Evolutionary conservation across 2,888 invertebrate species (phyloP).

Genomic region (Cataglyphis rosenhaueri): DNA sequence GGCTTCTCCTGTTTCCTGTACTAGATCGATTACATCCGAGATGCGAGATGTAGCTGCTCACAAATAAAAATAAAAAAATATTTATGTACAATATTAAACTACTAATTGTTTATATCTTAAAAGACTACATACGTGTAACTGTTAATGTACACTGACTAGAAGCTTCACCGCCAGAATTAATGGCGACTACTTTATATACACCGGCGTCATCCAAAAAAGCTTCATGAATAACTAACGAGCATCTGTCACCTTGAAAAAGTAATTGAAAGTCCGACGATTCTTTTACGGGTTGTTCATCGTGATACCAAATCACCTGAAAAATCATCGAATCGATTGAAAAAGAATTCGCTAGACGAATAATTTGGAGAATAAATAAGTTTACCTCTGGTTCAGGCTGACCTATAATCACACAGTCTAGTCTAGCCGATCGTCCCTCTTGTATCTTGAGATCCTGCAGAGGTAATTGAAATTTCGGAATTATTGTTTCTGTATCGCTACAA

Average conservation of each 20-base stretch:
- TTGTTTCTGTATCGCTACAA: slow-evolving; percentile 89
- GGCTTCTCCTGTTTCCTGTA: slow-evolving; percentile 39
- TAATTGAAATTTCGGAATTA: slow-evolving; percentile 90
- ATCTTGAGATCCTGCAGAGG: slow-evolving; percentile 90
- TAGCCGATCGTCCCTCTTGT: slow-evolving; percentile 89
- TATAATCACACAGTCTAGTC: slow-evolving; percentile 91
- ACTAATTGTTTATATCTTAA: not conserved
- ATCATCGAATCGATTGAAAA: slow-evolving; percentile 10
- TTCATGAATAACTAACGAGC: slow-evolving; percentile 90
- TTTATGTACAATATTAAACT: not conserved
- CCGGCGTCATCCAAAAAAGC: slow-evolving; percentile 92
- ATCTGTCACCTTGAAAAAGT: slow-evolving; percentile 93
- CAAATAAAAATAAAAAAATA: slow-evolving; percentile 14
- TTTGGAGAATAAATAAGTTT: slow-evolving; percentile 52
- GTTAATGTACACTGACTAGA: slow-evolving; percentile 90
- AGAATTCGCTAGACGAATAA: slow-evolving; percentile 4
- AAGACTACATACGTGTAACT: slow-evolving; percentile 84
- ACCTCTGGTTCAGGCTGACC: slow-evolving; percentile 94
- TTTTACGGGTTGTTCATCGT: slow-evolving; percentile 92
- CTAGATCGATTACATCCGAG: slow-evolving; percentile 52
- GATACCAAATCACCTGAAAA: slow-evolving; percentile 90
- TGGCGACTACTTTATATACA: slow-evolving; percentile 92
- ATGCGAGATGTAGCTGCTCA: slow-evolving; percentile 66
- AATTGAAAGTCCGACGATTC: slow-evolving; percentile 94
- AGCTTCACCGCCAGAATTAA: slow-evolving; percentile 94